Base-by-base conservation (phyloP, 1,140 invertebrate species). In the Papilio machaon region DNA sequence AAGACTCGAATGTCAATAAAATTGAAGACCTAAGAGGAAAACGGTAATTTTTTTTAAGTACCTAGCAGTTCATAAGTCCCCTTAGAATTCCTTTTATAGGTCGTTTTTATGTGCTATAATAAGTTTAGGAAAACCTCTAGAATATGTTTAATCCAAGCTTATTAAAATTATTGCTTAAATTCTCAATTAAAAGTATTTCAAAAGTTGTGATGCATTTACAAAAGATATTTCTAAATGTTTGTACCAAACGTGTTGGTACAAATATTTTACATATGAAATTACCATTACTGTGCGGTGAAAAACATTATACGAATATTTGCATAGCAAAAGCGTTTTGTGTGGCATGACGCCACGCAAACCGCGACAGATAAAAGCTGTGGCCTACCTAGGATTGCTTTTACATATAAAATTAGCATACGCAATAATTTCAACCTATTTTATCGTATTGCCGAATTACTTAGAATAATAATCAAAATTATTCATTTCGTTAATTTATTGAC, bases 21-120 rank as follows among this genome's bases (percentile, higher is more conserved):
- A 88, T 91, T 11, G 90, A 93, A 15, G 93, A 94, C 79, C 88
- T 94, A 35, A 87, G 87, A 76, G 90, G 91, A 23, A 94, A 92
- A 85, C 85, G 89, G 92, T 93, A 85, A 87, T 82, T 60, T 46
- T 30, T 7, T 19, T 19, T 52, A 17, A 49, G 13, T 4, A 43
- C 11, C 11, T 49, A 49, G 13, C 1, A 17, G 49, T 4, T 5
- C 2, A 17, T 52, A 17, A 52, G 17, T 52, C 15, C 6, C 17
- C 15, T 17, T 17, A 54, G 52, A 54, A 0, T 17, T 54, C 52
- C 6, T 54, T 17, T 54, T n/a, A n/a, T n/a, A 17, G 17, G 5
- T 54, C 15, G 15, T 2, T 54, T 17, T n/a, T 54, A 11, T 49
- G 0, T 49, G 47, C 0, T 49, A 9, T 2, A 4, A 15, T 49